phyloP scores from a whole-genome alignment of 2,113 vertebrate species.

The Forbesichthys agassizii region DNA sequence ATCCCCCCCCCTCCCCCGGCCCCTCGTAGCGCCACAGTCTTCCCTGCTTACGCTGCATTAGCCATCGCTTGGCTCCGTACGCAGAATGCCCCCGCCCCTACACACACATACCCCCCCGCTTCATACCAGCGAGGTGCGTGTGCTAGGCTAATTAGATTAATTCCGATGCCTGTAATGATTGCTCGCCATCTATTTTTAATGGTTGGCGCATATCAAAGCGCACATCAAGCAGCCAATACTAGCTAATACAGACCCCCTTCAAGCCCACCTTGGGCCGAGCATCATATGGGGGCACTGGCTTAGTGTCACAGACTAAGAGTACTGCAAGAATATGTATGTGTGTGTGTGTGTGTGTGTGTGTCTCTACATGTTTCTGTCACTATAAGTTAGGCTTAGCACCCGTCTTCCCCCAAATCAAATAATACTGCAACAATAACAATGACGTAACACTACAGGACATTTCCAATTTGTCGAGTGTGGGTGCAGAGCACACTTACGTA shows the following conservation, averaged over 20 bases:
- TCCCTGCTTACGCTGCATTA: conserved; percentile 58
- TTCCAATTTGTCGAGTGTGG: too few species aligned
- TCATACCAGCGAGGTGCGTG: conserved; percentile 49
- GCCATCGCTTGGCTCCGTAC: conserved; percentile 65
- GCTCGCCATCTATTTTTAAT: conserved; percentile 82
- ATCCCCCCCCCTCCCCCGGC: conserved; percentile 12
- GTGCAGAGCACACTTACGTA: too few species aligned
- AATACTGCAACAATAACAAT: neutral
- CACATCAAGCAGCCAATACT: conserved; percentile 54
- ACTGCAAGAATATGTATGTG: conserved; percentile 19
- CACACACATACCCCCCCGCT: conserved; percentile 3
- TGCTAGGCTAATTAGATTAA: conserved; percentile 78
- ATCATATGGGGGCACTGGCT: conserved; percentile 50
- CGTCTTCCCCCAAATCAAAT: conserved; percentile 8
- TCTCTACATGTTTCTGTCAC: conserved; percentile 11
- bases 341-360: conserved; percentile 30
- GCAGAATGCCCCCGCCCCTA: conserved; percentile 44
- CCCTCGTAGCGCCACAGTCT: conserved; percentile 43
- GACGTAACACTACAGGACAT: neutral
- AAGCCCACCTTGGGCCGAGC: conserved; percentile 32
- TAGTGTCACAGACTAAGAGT: conserved; percentile 50
- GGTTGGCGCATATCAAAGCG: conserved; percentile 78
- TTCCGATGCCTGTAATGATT: conserved; percentile 81
- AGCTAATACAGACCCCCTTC: conserved; percentile 27
- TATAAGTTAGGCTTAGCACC: neutral